Conservation (phyloP, 2,113 vertebrate species). For the Bambusicola thoracicus region DNA sequence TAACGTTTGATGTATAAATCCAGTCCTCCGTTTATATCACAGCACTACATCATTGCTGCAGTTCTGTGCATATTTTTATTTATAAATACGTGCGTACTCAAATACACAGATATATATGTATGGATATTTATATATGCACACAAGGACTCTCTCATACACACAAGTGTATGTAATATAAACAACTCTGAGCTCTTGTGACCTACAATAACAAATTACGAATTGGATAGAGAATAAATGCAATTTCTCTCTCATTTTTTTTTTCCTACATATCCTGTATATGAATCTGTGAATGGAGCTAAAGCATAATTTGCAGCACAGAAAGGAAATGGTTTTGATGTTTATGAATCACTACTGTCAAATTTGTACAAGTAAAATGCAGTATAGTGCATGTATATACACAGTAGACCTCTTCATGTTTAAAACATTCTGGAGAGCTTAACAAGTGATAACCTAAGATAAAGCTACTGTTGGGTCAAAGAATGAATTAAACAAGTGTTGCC, state of each 20-base stretch:
- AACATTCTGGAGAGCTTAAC: constrained; percentile 68
- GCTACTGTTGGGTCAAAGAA: constrained; percentile 68
- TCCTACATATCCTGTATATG: neutral
- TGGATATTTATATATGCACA: neutral
- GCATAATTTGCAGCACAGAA: constrained; percentile 36
- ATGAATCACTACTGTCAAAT: constrained; percentile 68
- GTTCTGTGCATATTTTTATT: neutral
- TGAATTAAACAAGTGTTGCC: constrained; percentile 74
- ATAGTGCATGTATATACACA: constrained; percentile 51
- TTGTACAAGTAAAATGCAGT: constrained; percentile 53
- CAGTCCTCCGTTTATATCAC: neutral
- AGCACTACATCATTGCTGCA: neutral
- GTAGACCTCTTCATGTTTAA: constrained; percentile 66
- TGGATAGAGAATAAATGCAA: neutral
- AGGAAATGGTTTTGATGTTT: constrained; percentile 61
- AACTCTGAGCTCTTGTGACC: neutral
- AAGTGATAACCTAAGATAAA: constrained; percentile 76
- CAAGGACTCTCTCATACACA: neutral
- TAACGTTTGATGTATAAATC: neutral
- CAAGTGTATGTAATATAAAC: neutral
- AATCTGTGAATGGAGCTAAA: neutral
- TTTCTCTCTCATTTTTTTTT: neutral
- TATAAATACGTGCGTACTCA: neutral
- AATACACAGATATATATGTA: neutral
- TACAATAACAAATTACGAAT: neutral